A percentile compares a stretch with the other conserved stretches of the same genome.
Evolutionary conservation across 2,797 vertebrate genomes (phyloP).

Genomic region (Alcedo quadribrachys): DNA sequence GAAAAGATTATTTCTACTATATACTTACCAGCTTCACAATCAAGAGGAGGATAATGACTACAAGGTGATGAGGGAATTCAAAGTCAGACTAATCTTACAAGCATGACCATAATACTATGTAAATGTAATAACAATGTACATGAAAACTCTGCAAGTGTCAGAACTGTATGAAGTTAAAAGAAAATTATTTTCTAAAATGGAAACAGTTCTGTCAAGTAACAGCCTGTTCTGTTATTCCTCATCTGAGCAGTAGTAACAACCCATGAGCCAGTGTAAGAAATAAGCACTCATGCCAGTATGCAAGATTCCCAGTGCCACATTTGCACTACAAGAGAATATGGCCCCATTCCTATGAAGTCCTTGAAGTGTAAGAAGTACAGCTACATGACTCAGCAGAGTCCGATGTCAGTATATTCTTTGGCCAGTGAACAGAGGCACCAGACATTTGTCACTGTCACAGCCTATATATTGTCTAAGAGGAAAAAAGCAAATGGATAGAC

Average conservation of each 20-base stretch:
- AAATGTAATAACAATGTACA: background rate
- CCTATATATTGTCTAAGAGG: background rate
- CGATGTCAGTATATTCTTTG: background rate
- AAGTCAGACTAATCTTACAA: background rate
- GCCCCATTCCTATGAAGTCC: background rate
- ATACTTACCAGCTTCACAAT: background rate
- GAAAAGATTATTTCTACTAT: background rate
- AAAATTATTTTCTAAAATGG: background rate
- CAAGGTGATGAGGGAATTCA: background rate
- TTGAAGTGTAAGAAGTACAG: background rate
- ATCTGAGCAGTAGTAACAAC: background rate
- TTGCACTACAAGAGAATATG: background rate
- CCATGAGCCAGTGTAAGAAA: background rate
- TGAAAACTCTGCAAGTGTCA: background rate
- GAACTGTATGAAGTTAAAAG: background rate
- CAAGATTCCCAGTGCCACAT: background rate
- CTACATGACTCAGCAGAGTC: rapidly evolving
- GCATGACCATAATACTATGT: background rate
- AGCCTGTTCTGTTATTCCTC: background rate
- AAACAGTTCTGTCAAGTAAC: background rate
- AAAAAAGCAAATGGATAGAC: background rate
- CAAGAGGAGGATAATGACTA: background rate
- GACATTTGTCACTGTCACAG: background rate
- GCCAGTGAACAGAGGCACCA: background rate
- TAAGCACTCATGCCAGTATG: background rate